phyloP scores from a whole-genome alignment of 2,888 invertebrate genomes.

The Scaptomyza flava region DNA sequence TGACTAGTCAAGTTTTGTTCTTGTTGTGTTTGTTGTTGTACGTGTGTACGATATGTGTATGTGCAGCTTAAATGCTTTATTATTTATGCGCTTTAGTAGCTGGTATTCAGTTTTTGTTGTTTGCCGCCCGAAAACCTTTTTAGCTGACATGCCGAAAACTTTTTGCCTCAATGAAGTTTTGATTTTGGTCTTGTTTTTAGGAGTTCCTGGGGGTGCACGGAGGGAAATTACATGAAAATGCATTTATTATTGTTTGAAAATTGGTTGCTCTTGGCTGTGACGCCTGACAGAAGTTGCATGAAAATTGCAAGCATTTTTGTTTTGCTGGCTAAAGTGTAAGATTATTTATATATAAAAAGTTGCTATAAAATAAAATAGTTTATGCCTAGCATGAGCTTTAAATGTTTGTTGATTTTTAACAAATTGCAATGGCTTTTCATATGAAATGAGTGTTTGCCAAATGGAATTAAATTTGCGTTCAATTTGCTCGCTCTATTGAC shows the following conservation, averaged over 20 bases:
- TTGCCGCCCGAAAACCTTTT: conserved; percentile 47
- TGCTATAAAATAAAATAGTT: conserved; percentile 40
- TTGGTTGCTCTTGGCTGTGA: conserved; percentile 27
- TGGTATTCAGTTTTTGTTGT: conserved; percentile 34
- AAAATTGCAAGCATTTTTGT: conserved; percentile 21
- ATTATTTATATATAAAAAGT: background rate
- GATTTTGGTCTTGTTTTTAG: conserved; percentile 49
- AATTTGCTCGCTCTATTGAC: conserved; percentile 5
- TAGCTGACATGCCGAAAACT: conserved; percentile 67
- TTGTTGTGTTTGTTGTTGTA: background rate
- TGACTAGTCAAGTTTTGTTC: conserved; percentile 54
- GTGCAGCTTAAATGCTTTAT: conserved; percentile 61
- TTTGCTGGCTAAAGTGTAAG: background rate
- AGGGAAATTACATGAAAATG: conserved; percentile 67
- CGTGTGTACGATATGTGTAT: background rate
- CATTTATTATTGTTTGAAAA: conserved; percentile 62
- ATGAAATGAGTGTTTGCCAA: conserved; percentile 20
- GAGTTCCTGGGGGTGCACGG: background rate
- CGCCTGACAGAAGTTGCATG: conserved; percentile 22
- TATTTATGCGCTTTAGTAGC: conserved; percentile 69
- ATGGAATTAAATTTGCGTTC: conserved; percentile 24
- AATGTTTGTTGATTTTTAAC: conserved; percentile 28
- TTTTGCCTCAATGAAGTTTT: conserved; percentile 68
- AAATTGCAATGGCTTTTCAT: conserved; percentile 45
- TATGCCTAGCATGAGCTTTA: conserved; percentile 29